Evolutionary conservation across 1,140 invertebrate genomes (phyloP), one percentile per base, ranked within the genome.

Genomic region (Melipona quadrifasciata): DNA sequence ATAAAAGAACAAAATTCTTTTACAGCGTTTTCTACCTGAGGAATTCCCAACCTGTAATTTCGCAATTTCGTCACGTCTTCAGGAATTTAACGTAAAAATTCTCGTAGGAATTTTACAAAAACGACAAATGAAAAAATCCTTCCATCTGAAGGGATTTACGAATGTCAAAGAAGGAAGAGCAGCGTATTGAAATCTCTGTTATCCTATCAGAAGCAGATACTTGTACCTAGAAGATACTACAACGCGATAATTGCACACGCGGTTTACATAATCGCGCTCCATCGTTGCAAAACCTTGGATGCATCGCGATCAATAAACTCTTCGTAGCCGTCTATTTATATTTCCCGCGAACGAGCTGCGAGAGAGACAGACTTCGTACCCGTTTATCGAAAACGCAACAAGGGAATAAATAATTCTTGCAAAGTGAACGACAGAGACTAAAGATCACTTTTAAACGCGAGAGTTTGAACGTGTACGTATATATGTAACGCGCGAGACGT

Each of bases 231-330:
- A 73, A 82, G 79, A 79, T 78, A 55, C 57, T 11, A 67, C 77
- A 47, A 34, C 77, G 81, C 72, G 80, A 77, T 83, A 85, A 89
- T 89, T 85, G 86, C 87, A 71, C 72, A 68, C 57, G 34, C n/a
- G 73, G 65, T 61, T 89, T 89, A 79, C 87, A 79, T 87, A 89
- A 89, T 89, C 85, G 67, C 58, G 78, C 68, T 78, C 21, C 68
- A 53, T 61, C 39, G 70, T 71, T 51, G 27, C 72, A 75, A 65
- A 85, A 80, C 86, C 78, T 80, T 77, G 58, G 74, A 88, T 77
- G 86, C 82, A 84, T 74, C 53, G 84, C 87, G 87, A 89, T 89
- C 82, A 89, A 89, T 89, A 89, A 89, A 89, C 87, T 87, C 86
- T 58, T 75, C 76, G 74, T 55, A 77, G 34, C 19, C 39, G 74